Conservation (phyloP, 2,888 invertebrate genomes). For the Parnassius apollo region DNA sequence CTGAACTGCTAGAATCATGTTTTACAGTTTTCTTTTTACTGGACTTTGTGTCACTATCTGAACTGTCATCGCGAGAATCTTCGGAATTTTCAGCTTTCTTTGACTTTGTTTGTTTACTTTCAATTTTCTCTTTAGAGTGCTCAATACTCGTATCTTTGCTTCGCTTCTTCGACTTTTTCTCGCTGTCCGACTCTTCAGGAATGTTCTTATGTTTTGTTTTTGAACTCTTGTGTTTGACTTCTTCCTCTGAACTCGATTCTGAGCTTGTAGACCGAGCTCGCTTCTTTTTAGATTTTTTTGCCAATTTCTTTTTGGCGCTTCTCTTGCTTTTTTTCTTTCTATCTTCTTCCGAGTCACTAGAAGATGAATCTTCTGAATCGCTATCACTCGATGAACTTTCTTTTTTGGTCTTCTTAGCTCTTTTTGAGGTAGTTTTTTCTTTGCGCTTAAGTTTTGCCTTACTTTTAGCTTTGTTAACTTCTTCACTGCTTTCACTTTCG, state of each 20-base stretch:
- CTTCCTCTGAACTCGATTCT: slow-evolving; percentile 77
- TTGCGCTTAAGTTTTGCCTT: slow-evolving; percentile 74
- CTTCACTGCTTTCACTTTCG: slow-evolving; percentile 73
- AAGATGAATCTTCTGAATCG: slow-evolving; percentile 75
- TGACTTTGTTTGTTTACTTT: slow-evolving; percentile 55
- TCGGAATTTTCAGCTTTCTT: slow-evolving; percentile 70
- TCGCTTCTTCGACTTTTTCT: slow-evolving; percentile 69
- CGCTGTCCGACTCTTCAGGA: slow-evolving; percentile 70
- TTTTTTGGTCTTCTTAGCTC: slow-evolving; percentile 72
- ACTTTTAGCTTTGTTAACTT: slow-evolving; percentile 63
- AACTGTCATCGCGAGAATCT: slow-evolving; percentile 68
- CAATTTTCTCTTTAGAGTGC: slow-evolving; percentile 63
- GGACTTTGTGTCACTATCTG: slow-evolving; percentile 76
- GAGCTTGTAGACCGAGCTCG: slow-evolving; percentile 72
- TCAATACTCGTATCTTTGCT: slow-evolving; percentile 62
- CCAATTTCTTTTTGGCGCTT: slow-evolving; percentile 67
- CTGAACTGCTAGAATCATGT: slow-evolving; percentile 68
- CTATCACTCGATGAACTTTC: slow-evolving; percentile 75
- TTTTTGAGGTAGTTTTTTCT: slow-evolving; percentile 81
- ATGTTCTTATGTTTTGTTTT: slow-evolving; percentile 75
- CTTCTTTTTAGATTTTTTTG: slow-evolving; percentile 74
- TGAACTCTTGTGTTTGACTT: slow-evolving; percentile 69
- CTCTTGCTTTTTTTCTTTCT: slow-evolving; percentile 76
- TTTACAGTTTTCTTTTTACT: slow-evolving; percentile 75
- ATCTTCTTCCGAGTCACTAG: slow-evolving; percentile 76